Evolutionary conservation across 2,888 invertebrate species (phyloP).

Genomic region (Mamestra brassicae): DNA sequence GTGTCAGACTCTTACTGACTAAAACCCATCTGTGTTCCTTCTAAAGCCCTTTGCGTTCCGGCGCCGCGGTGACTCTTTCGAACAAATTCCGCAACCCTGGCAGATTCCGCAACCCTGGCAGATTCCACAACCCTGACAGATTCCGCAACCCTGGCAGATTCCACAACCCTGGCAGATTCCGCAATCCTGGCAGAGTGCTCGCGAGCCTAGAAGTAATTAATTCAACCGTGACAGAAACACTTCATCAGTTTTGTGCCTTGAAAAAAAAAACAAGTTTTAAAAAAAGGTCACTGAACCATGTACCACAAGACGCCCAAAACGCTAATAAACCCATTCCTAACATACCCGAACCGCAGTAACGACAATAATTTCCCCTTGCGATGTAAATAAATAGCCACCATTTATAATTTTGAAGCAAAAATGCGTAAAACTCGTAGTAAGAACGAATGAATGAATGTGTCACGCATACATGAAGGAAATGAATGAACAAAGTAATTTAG

Average conservation of each 20-base stretch:
- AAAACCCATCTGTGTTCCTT: too few species aligned
- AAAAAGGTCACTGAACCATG: background rate
- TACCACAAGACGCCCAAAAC: background rate
- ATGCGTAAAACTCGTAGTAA: slow-evolving; percentile 21
- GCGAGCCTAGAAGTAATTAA: background rate
- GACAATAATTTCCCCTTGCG: slow-evolving; percentile 30
- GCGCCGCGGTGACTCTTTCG: too few species aligned
- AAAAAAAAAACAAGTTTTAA: background rate
- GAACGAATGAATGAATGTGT: slow-evolving; percentile 18
- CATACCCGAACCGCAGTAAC: slow-evolving; percentile 26
- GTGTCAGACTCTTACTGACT: too few species aligned
- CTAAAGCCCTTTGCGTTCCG: too few species aligned
- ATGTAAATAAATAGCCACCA: slow-evolving; percentile 25
- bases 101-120: too few species aligned
- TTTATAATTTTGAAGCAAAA: slow-evolving; percentile 33
- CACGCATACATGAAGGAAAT: slow-evolving; percentile 51
- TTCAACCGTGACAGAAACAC: background rate
- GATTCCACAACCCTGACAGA: too few species aligned
- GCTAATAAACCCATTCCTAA: background rate
- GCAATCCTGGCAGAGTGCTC: background rate
- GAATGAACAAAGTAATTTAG: slow-evolving; percentile 57
- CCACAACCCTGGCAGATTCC: too few species aligned
- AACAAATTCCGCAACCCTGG: too few species aligned
- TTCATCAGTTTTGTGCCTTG: background rate
- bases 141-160: background rate